Base-by-base conservation (phyloP, 2,888 invertebrate genomes). In the Eumerus sabulonum region DNA sequence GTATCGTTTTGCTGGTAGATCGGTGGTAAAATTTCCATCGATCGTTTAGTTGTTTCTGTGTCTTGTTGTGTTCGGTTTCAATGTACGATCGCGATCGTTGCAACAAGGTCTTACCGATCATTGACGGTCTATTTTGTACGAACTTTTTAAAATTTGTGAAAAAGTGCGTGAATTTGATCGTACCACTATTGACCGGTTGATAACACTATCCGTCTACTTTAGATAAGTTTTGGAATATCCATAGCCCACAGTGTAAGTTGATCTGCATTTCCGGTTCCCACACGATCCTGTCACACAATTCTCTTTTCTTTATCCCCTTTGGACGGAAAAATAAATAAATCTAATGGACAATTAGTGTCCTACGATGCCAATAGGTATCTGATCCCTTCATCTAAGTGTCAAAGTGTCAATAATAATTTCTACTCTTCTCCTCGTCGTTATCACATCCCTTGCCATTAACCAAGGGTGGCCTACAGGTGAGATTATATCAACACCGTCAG, bases 31-130 rank as follows among this genome's bases (percentile, higher is more conserved):
- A 64, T 63, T 70, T 74, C 63, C 62, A 70, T 74, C 79, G 68
- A 79, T 70, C 79, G 70, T 79, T 74, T 79, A 79, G 79, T 79
- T 68, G 27, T 27, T 27, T 27, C 27, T 27, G 27, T 27, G 27
- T n/a, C n/a, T n/a, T n/a, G n/a, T 27, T 27, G 48, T 59, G 63
- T 70, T 64, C 64, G 59, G 74, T 64, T 73, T 79, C 47, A 74
- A 79, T 74, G 60, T 60, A 64, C 79, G 79, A 79, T 74, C 79
- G 79, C 44, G 79, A 70, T 79, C 54, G 64, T 57, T 72, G 77
- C 42, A 36, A 72, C 60, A 57, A 62, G 76, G 76, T 77, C 67
- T 67, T 67, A 9, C 11, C 56, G 16, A 19, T 57, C 14, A 42
- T 42, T 56, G 9, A 9, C 42, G 27, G 44, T 50, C 50, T 40